These are phyloP conservation scores for Drosophila fulvimacula DNA, from an alignment of 2,888 invertebrate species.

Conservation along the genomic window DNA sequence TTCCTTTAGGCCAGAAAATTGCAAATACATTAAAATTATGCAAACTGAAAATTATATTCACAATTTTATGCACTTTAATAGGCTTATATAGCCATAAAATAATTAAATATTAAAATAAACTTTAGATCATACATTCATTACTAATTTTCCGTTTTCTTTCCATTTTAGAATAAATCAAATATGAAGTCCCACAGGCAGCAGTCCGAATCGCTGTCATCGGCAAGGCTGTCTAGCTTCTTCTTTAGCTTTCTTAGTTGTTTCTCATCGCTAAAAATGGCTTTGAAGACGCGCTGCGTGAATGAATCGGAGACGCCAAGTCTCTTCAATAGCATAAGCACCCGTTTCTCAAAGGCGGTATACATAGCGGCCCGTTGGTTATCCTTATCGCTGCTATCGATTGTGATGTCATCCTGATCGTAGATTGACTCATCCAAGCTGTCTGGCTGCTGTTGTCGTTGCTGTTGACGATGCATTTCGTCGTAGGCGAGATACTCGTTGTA, in stretches of 20 bases:
- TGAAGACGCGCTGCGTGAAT: constrained; percentile 36
- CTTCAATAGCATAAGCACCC: constrained; percentile 31
- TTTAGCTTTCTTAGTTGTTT: constrained; percentile 39
- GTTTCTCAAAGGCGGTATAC: constrained; percentile 20
- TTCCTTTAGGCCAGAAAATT: no score
- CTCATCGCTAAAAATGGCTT: constrained; percentile 51
- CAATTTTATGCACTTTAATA: background rate
- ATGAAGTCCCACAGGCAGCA: constrained; percentile 49
- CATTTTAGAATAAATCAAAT: constrained; percentile 30
- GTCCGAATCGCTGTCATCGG: constrained; percentile 13
- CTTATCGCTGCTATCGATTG: background rate
- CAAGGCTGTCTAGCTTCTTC: constrained; percentile 42
- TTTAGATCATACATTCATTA: background rate
- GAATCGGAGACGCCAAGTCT: constrained; percentile 43
- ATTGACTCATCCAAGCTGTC: background rate
- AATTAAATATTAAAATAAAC: background rate
- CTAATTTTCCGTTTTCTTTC: background rate
- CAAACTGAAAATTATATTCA: background rate
- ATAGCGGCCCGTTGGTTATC: background rate
- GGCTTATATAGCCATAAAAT: no score
- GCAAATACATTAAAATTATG: no score
- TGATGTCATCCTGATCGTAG: background rate
- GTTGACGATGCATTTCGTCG: background rate
- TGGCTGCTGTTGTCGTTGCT: background rate
- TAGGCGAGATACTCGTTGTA: constrained; percentile 31